Percentiles rank a stretch among this genome's conserved stretches.
These are phyloP conservation scores for Megalonaias nervosa DNA, from an alignment of 1,140 invertebrate genomes.

Conservation along the genomic window DNA sequence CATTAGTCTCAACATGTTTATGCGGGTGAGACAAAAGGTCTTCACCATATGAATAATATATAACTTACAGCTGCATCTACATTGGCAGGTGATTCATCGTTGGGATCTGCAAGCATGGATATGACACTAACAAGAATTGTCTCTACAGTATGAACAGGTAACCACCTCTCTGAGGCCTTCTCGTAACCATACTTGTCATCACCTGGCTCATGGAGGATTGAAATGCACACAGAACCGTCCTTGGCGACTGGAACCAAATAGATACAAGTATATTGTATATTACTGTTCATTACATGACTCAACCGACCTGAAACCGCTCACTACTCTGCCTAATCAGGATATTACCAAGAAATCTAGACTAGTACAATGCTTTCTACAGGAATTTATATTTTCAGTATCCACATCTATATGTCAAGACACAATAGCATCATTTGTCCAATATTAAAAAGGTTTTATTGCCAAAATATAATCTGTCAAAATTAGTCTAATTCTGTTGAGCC, in stretches of 20 bases:
- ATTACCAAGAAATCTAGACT: neutral
- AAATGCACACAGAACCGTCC: conserved; percentile 99
- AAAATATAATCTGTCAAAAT: no score
- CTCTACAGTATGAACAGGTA: conserved; percentile 99
- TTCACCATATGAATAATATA: no score
- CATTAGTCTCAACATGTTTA: no score
- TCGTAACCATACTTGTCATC: conserved; percentile 99
- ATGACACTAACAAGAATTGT: conserved; percentile 94
- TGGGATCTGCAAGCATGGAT: conserved; percentile 99
- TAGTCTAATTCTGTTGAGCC: no score
- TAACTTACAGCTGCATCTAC: conserved; percentile 97
- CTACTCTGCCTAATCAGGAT: neutral
- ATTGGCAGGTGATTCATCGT: conserved; percentile 99
- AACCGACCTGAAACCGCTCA: neutral
- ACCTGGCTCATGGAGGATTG: conserved; percentile 98
- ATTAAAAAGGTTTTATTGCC: no score
- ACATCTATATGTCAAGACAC: no score
- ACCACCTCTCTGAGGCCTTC: conserved; percentile 98
- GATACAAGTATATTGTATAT: neutral
- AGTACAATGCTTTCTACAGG: neutral
- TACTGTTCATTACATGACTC: neutral
- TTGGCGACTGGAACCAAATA: conserved; percentile 86
- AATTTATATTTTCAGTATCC: no score
- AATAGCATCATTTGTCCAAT: no score
- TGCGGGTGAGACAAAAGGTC: no score